Percentiles rank a stretch among this genome's conserved stretches.
These are phyloP conservation scores for Euborellia annulipes DNA, from an alignment of 1,140 invertebrate genomes.

Conservation along the genomic window DNA sequence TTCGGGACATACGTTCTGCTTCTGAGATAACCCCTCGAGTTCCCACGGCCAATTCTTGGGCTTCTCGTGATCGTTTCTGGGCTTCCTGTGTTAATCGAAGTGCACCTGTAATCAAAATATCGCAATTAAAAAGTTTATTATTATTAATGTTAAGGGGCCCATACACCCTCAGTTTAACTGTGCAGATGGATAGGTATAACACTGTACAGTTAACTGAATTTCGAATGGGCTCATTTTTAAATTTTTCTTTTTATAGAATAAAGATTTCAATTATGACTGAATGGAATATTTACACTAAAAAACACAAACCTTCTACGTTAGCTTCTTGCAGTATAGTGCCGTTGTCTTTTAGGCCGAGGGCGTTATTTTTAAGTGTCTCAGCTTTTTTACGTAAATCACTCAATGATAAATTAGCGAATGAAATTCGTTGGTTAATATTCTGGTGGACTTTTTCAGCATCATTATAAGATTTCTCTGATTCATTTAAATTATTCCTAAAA, in stretches of 20 bases:
- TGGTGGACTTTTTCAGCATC: conserved; percentile 46
- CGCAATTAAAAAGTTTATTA: too few relatives aligned
- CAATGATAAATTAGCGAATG: conserved; percentile 58
- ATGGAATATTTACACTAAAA: too few relatives aligned
- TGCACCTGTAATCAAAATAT: too few relatives aligned
- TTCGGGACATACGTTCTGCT: conserved; percentile 64
- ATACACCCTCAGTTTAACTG: too few relatives aligned
- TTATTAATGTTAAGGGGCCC: too few relatives aligned
- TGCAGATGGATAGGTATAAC: too few relatives aligned
- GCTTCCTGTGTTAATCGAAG: conserved; percentile 76
- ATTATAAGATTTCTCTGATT: conserved; percentile 37
- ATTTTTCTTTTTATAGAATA: too few relatives aligned
- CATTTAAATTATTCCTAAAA: conserved; percentile 32
- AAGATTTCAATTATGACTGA: too few relatives aligned
- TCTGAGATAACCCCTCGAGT: conserved; percentile 39
- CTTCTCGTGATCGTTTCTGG: conserved; percentile 44
- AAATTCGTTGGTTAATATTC: conserved; percentile 59
- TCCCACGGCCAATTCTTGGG: conserved; percentile 44
- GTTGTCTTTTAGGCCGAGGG: conserved; percentile 60
- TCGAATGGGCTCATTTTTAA: too few relatives aligned
- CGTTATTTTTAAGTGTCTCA: conserved; percentile 51
- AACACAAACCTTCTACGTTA: conserved; percentile 64
- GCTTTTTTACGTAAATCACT: conserved; percentile 56
- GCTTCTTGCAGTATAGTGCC: conserved; percentile 84
- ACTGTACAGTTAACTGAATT: too few relatives aligned